These are phyloP conservation scores for Gerris buenoi DNA, from an alignment of 1,140 invertebrate species.

Conservation along the genomic window DNA sequence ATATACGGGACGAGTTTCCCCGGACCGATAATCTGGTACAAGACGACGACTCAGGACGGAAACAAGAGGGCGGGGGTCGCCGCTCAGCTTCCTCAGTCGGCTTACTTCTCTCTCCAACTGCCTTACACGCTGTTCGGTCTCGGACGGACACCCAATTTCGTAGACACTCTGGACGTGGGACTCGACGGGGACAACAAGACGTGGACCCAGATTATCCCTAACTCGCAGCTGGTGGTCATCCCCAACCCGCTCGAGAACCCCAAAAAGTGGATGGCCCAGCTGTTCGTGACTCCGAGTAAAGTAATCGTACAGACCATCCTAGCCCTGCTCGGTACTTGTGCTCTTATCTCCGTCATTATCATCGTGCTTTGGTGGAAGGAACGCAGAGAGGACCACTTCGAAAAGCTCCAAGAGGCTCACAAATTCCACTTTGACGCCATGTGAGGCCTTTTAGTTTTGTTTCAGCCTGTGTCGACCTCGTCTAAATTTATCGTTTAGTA, in stretches of 20 bases:
- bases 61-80: conserved; percentile 52
- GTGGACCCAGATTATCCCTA: conserved; percentile 91
- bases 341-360: conserved; percentile 72
- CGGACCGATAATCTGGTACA: conserved; percentile 73
- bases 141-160: conserved; percentile 91
- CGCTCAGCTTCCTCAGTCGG: conserved; percentile 81
- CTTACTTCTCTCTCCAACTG: conserved; percentile 78
- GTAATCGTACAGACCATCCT: conserved; percentile 81
- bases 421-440: conserved; percentile 70
- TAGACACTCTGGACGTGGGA: conserved; percentile 75
- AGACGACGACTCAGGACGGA: conserved; percentile 70
- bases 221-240: conserved; percentile 92
- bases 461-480: too few relatives aligned
- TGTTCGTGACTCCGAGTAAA: conserved; percentile 93
- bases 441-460: conserved; percentile 34
- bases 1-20: conserved; percentile 79
- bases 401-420: conserved; percentile 72
- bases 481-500: conserved; percentile 3
- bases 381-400: conserved; percentile 74
- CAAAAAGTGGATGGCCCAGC: conserved; percentile 71
- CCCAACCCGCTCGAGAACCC: conserved; percentile 67
- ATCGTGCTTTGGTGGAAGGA: conserved; percentile 84
- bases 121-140: conserved; percentile 92
- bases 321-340: conserved; percentile 73
- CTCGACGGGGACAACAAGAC: conserved; percentile 48